Conservation (phyloP, 2,888 invertebrate species). For the Torymus texanus region DNA sequence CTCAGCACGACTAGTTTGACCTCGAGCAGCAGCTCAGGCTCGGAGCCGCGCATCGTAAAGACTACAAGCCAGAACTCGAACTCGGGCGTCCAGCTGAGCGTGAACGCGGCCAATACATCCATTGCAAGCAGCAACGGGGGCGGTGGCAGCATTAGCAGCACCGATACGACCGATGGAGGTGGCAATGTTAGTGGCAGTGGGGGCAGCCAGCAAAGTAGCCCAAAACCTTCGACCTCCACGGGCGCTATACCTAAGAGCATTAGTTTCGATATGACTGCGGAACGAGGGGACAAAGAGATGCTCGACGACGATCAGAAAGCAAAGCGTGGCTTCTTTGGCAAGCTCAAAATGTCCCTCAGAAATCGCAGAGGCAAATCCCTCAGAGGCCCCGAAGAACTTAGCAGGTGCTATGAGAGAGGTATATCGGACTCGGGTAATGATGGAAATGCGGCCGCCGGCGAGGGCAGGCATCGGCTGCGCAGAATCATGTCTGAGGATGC, state of each 20-base stretch:
- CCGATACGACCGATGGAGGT: conserved; percentile 62
- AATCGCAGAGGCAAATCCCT: conserved; percentile 79
- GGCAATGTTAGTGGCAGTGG: conserved; percentile 40
- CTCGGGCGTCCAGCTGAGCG: background rate
- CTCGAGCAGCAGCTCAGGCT: conserved; percentile 77
- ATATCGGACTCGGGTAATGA: conserved; percentile 45
- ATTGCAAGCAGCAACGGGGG: background rate
- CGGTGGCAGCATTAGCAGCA: conserved; percentile 19
- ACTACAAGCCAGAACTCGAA: background rate
- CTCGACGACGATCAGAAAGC: conserved; percentile 78
- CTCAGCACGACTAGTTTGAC: conserved; percentile 79
- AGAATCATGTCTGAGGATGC: conserved; percentile 74
- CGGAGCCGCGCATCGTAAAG: conserved; percentile 68
- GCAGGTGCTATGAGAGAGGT: conserved; percentile 70
- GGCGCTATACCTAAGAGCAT: conserved; percentile 95
- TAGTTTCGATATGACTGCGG: conserved; percentile 92
- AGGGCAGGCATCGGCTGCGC: conserved; percentile 68
- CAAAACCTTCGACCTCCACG: conserved; percentile 79
- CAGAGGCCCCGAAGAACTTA: conserved; percentile 73
- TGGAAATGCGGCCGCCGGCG: conserved; percentile 58
- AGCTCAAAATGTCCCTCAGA: conserved; percentile 83
- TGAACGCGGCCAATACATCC: background rate
- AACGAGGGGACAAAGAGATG: conserved; percentile 82
- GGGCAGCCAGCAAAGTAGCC: conserved; percentile 58
- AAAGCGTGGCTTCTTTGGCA: conserved; percentile 83